Base-by-base conservation (phyloP, 2,113 vertebrate species). In the Rhadina sibilatrix region DNA sequence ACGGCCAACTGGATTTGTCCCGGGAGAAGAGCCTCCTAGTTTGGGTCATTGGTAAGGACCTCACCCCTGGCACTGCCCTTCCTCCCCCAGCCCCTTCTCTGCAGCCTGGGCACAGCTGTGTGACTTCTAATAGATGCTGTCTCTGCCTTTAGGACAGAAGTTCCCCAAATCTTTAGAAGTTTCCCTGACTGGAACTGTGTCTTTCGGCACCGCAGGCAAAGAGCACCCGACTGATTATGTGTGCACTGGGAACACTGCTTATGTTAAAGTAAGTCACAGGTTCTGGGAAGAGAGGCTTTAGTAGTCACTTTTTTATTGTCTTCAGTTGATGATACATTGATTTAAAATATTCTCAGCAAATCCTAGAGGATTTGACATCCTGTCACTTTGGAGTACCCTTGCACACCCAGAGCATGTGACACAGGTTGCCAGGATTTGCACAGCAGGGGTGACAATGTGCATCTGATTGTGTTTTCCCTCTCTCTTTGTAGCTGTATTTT, bases 161-260 rank as follows among this genome's bases (percentile, higher is more conserved):
- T 99, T 99, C 91, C 99, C 99, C 44, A 99, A 98, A 89, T 99
- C 98, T 79, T 97, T 98, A 87, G 99, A 99, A 96, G 98, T 99
- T 91, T 98, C 97, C 31, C 97, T 99, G 93, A 98, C 99, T 49
- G 99, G 98, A 86, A 98, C 96, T 21, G 68, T 99, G 86, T 96
- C 94, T 87, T 99, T 99, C 57, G 98, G 95, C 71, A 19, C 96
- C 3, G 94, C 90, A 63, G 97, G 97, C 92, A 97, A 96, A 83
- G 97, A 97, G 78, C 97, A 98, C 80, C 98, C 98, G 5, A 97
- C 97, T 83, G 98, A 99, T 89, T 98, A 98, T 6, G 94, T 99
- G 84, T 99, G 99, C 95, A 98, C 97, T 75, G 99, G 98, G 44
- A 97, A 97, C 57, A 99, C 99, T 77, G 98, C 98, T n/a, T 99